phyloP scores from a whole-genome alignment of 2,113 vertebrate species.

The Canis aureus region DNA sequence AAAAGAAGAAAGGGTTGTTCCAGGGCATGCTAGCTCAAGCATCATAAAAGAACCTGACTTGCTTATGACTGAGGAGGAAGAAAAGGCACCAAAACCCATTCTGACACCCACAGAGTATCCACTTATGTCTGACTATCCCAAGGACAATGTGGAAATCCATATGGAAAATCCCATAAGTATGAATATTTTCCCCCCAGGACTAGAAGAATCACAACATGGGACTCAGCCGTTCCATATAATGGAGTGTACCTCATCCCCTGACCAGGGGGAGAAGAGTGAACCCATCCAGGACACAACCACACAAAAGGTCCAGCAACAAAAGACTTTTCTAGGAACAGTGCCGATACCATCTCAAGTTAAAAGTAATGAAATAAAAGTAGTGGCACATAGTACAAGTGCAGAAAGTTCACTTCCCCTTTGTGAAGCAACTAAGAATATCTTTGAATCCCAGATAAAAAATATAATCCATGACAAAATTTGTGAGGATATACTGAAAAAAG shows the following conservation, averaged over 20 bases:
- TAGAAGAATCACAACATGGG: neutral
- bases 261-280: neutral
- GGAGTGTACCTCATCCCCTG: neutral
- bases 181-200: too few species aligned
- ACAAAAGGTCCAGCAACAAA: neutral
- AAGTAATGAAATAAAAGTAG: constrained; percentile 9
- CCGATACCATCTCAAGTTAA: neutral
- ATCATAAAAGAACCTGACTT: neutral
- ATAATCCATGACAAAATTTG: neutral
- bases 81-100: neutral
- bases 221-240: neutral
- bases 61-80: neutral
- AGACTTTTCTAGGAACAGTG: neutral
- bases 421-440: constrained; percentile 20
- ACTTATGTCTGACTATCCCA: neutral
- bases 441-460: constrained; percentile 28
- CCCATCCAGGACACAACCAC: too few species aligned
- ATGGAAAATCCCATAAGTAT: neutral
- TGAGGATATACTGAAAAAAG: neutral
- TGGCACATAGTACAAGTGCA: neutral
- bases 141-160: neutral
- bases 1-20: neutral
- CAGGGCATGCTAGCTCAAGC: neutral
- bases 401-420: constrained; percentile 26
- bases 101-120: neutral